Base-by-base conservation (phyloP, 2,888 invertebrate genomes). In the Penaeus monodon region DNA sequence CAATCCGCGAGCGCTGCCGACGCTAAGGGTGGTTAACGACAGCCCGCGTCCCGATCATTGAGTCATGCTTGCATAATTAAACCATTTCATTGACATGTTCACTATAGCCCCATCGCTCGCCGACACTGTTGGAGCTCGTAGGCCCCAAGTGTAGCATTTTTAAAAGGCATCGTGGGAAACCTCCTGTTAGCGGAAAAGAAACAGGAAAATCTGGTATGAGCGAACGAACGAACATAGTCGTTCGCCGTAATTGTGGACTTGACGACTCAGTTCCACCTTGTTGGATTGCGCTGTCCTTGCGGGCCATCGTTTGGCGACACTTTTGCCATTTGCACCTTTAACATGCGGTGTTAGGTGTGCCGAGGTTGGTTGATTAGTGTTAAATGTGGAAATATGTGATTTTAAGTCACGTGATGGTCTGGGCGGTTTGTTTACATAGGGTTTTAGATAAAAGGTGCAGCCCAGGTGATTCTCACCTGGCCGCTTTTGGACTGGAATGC, bases 1-100 rank as follows among this genome's bases (percentile, higher is more conserved):
- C 82, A 86, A 86, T 86, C 86, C 82, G 85, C 85, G 79, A 57
- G 65, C 78, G 84, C 84, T 78, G 68, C 78, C 33, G 78, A 76
- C 63, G 84, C 78, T 84, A 77, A 86, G 76, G 86, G 86, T 82
- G 86, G 82, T 86, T 86, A 86, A 82, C 86, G 82, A 86, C 76
- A 66, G 66, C 76, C 76, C 33, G 81, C 68, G 85, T 86, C 81
- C 77, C 76, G 68, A 77, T 70, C 66, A 63, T 17, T 81, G 85
- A 81, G 81, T n/a, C 17, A n/a, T 79, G 33, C n/a, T 27, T 57
- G 27, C 33, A 24, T 84, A 70, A 49, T 78, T 79, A 78, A 78
- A 78, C 78, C 78, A 33, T 38, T 33, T 7, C 22, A n/a, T n/a
- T 12, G n/a, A 77, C 63, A 22, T 22, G 24, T 27, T 63, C 29